Conservation (phyloP, 2,888 invertebrate genomes). For the Pardosa pseudoannulata region DNA sequence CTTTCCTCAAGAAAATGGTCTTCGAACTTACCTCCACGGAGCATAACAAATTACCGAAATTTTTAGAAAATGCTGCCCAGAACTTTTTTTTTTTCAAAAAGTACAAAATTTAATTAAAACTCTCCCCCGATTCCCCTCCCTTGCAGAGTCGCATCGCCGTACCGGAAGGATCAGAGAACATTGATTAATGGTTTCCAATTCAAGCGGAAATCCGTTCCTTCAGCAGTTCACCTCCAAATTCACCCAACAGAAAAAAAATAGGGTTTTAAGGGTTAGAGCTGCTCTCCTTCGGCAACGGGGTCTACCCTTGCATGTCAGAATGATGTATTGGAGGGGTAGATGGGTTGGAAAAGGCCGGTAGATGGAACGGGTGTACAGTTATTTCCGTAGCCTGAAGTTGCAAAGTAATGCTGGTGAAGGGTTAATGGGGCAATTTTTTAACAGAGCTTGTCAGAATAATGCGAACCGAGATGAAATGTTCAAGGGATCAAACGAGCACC, state of each 20-base stretch:
- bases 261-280: slow-evolving; percentile 2
- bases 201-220: slow-evolving; percentile 42
- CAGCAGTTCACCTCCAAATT: slow-evolving; percentile 5
- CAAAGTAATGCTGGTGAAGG: neutral
- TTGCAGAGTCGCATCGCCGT: neutral
- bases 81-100: neutral
- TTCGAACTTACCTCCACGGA: too few relatives aligned
- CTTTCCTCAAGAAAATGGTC: too few relatives aligned
- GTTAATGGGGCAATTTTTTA: slow-evolving; percentile 6
- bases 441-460: neutral
- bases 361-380: neutral
- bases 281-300: neutral
- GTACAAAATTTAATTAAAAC: neutral
- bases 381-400: slow-evolving; percentile 9
- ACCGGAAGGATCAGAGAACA: slow-evolving; percentile 23
- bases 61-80: too few relatives aligned
- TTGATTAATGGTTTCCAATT: slow-evolving; percentile 59
- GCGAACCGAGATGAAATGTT: neutral
- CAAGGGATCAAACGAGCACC: neutral
- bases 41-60: too few relatives aligned
- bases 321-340: neutral
- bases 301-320: neutral
- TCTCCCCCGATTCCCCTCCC: neutral
- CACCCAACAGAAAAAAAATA: neutral
- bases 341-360: neutral